A percentile compares a stretch with the other conserved stretches of the same genome.
These are phyloP conservation scores for Pygoscelis adeliae DNA, from an alignment of 2,113 vertebrate genomes.

Conservation along the genomic window DNA sequence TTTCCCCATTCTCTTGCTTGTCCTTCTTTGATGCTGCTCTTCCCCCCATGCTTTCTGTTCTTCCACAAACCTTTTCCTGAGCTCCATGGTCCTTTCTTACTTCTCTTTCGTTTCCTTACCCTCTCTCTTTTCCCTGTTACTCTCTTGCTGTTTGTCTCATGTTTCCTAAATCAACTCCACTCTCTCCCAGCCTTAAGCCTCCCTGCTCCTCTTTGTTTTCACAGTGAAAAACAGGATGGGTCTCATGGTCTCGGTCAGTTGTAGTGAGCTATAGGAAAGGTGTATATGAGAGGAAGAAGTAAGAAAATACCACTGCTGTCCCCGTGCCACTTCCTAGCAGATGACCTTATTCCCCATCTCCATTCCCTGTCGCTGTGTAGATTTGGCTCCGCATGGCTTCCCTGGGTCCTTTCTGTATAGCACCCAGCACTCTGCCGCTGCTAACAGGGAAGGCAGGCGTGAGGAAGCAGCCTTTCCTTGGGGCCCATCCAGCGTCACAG, in stretches of 20 bases:
- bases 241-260: not conserved
- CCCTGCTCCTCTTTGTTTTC: not conserved
- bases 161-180: not conserved
- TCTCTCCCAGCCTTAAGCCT: not conserved
- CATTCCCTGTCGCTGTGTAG: not conserved
- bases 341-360: not conserved
- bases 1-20: not conserved
- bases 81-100: not conserved
- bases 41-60: not conserved
- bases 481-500: not conserved
- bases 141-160: not conserved
- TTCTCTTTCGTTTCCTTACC: not conserved
- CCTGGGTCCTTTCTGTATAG: not conserved
- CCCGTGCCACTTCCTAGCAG: not conserved
- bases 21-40: not conserved
- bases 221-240: not conserved
- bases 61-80: not conserved
- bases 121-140: not conserved
- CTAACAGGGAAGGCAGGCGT: not conserved
- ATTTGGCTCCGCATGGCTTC: not conserved
- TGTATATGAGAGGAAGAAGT: not conserved
- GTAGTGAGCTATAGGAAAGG: not conserved
- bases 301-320: not conserved
- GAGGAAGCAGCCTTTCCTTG: not conserved
- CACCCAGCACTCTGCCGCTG: not conserved